Percentiles rank a stretch among this genome's conserved stretches.
Evolutionary conservation across 2,888 invertebrate genomes (phyloP).

Genomic region (Diaprepes abbreviatus): DNA sequence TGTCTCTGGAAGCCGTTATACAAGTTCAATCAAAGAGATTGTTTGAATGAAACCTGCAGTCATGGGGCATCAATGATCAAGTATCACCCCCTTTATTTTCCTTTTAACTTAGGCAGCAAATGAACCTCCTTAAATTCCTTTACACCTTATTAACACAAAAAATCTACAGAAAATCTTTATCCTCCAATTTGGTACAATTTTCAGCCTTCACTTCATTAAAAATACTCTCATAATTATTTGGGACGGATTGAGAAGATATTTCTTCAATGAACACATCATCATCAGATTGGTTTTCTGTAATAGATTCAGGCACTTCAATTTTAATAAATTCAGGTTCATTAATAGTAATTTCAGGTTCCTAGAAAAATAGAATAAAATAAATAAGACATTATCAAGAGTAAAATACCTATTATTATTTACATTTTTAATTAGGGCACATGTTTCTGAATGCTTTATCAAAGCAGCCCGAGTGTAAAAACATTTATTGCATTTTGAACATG

Average conservation of each 20-base stretch:
- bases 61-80: no score
- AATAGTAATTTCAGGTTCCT: constrained; percentile 9
- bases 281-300: constrained; percentile 2
- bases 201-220: not conserved
- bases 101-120: no score
- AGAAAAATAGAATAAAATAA: not conserved
- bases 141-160: no score
- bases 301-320: not conserved
- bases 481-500: constrained; percentile 3
- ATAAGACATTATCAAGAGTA: no score
- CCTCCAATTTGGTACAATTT: no score
- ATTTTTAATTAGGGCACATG: not conserved
- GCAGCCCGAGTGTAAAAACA: constrained; percentile 22
- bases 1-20: no score
- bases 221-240: not conserved
- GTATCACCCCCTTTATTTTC: no score
- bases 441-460: constrained; percentile 8
- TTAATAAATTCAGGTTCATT: not conserved
- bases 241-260: not conserved
- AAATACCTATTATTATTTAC: not conserved
- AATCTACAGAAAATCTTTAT: no score
- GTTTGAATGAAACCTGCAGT: no score
- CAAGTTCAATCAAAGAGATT: no score
- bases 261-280: constrained; percentile 13
- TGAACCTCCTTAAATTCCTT: no score